Evolutionary conservation across 2,888 invertebrate genomes (phyloP), one percentile per base, ranked within the genome.

Genomic region (Galeopsomyia nigrocyanea): DNA sequence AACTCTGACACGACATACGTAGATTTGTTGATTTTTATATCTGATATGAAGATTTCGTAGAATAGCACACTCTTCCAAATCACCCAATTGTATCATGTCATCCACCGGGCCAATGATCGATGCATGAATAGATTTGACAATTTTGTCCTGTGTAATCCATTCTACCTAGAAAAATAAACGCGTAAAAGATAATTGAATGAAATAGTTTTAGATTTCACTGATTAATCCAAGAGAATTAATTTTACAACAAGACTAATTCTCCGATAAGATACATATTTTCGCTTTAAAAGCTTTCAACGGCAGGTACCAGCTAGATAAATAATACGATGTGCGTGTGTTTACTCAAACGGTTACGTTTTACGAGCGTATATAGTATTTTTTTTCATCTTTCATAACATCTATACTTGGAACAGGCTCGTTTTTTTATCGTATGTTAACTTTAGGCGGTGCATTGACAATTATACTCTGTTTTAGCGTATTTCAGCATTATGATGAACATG

Each of bases 1-100:
- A 26, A 3, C n/a, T 31, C 1, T 9, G 31, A n/a, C n/a, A 39
- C 26, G 63, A 88, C 95, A 92, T 88, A 98, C 98, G 88, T 98
- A 98, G 82, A 98, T 97, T 60, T 94, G 87, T 86, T 96, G 94
- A 80, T 94, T 92, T 80, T 91, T 92, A 87, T 98, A 98, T 79
- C 98, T 90, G 80, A 95, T 92, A 81, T 95, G 93, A 69, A 98
- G 89, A 88, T 98, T 98, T 69, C 96, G 89, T 51, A 98, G 89
- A 76, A 98, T 97, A 2, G 97, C 95, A 81, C 95, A 95, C 84
- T 98, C 98, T 85, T 98, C 96, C 57, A 98, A 89, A 86, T 98
- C 98, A 1, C 96, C 97, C 51, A 98, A 88, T 47, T 94, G 94
- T 79, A 98, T 98, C 97, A 98, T 97, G 85, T 98, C 98, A 83